These are phyloP conservation scores for Lamellibrachia columna DNA, from an alignment of 2,888 invertebrate species.

Conservation along the genomic window DNA sequence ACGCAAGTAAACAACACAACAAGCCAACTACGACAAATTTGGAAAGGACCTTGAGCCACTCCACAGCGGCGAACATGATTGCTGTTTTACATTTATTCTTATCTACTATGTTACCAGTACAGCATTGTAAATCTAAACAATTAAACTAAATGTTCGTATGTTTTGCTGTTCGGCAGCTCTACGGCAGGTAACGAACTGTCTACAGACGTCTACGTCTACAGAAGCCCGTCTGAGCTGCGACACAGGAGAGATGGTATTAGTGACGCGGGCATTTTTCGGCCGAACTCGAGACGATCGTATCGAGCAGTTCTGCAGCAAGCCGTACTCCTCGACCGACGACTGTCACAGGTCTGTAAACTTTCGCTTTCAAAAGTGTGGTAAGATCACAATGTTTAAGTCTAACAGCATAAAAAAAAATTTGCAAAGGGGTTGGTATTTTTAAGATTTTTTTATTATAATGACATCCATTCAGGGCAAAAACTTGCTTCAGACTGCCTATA, in stretches of 20 bases:
- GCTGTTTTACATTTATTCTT: too few relatives aligned
- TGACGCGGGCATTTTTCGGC: constrained; percentile 1
- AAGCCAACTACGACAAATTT: too few relatives aligned
- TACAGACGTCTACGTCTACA: not conserved
- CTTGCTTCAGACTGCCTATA: too few relatives aligned
- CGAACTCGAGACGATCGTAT: not conserved
- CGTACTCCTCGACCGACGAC: not conserved
- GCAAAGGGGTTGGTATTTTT: too few relatives aligned
- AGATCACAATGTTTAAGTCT: not conserved
- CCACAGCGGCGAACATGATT: too few relatives aligned
- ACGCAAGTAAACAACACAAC: too few relatives aligned
- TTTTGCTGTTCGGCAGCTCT: not conserved
- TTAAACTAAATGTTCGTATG: not conserved
- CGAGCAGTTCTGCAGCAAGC: not conserved
- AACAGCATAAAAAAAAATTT: not conserved
- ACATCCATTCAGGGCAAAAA: too few relatives aligned
- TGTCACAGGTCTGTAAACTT: not conserved
- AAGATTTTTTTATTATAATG: too few relatives aligned
- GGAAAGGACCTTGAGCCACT: too few relatives aligned
- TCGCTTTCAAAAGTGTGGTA: too few relatives aligned
- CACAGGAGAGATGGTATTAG: not conserved
- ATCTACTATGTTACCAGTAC: too few relatives aligned
- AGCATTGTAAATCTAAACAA: not conserved
- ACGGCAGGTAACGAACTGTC: not conserved
- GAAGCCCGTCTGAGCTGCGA: not conserved